Evolutionary conservation across 2,113 vertebrate species (phyloP), one percentile per base, ranked within the genome.

Genomic region (Hemibagrus wyckioides): DNA sequence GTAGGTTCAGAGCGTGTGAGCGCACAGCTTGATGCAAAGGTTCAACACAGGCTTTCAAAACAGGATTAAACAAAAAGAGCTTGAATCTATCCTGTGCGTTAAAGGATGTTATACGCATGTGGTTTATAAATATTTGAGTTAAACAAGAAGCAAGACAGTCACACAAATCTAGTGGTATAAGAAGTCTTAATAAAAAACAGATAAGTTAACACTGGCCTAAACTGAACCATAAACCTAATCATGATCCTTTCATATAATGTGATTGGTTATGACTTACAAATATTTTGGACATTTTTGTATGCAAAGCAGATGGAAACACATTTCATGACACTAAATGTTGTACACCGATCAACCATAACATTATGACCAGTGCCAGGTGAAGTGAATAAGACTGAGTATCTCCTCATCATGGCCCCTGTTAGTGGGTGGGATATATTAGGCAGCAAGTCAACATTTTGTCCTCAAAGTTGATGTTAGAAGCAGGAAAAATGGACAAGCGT

Each of bases 41-140:
- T 67, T 81, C 79, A 80, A 44, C n/a, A 59, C n/a, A 30, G 50
- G 25, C 17, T 76, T 54, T 54, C 33, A 80, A 80, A 80, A 30
- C 28, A 54, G 50, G 25, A 76, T 76, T 50, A 76, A 79, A 79
- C 8, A 33, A 14, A 36, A 61, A 59, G 9, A 36, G 23, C 25
- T 1, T 73, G 65, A 54, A 6, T 44, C 10, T 52, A 2, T 73
- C 56, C 8, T 30, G n/a, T 41, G 65, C 21, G 73, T 39, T 41
- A 30, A 52, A 30, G 28, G 6, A 52, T 52, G 14, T 52, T 19
- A 52, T 30, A 52, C 28, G 48, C 36, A 75, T 75, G 71, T 48
- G 25, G 71, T 28, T 75, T 75, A 44, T 75, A 28, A 39, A 13
- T 39, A 75, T 75, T 44, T 48, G 10, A 75, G 9, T 25, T 75